Conservation (phyloP, 2,888 invertebrate species). For the Anthoptus insignis region DNA sequence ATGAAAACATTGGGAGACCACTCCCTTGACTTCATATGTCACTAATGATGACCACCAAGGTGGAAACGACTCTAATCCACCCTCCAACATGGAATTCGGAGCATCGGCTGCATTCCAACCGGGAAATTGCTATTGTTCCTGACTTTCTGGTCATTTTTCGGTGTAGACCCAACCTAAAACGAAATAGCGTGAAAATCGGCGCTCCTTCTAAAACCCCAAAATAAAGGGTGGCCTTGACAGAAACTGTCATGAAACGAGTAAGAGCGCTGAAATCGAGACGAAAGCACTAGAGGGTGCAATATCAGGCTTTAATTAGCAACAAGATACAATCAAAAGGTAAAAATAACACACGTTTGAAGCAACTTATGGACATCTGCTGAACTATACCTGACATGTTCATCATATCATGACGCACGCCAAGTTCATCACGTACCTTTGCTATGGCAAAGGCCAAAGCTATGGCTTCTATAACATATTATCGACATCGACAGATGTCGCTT, state of each 20-base stretch:
- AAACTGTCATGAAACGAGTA: slow-evolving; percentile 27
- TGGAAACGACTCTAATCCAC: background rate
- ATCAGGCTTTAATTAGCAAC: background rate
- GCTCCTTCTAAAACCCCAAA: slow-evolving; percentile 28
- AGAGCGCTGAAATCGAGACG: slow-evolving; percentile 23
- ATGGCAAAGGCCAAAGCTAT: too few relatives aligned
- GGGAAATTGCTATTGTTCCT: background rate
- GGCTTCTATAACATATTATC: slow-evolving; percentile 33
- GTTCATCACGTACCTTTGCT: slow-evolving; percentile 41
- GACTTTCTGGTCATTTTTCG: background rate
- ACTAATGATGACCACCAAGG: background rate
- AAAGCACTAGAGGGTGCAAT: slow-evolving; percentile 1
- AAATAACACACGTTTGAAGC: slow-evolving; percentile 20
- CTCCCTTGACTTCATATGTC: background rate
- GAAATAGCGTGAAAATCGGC: background rate
- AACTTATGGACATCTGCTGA: slow-evolving; percentile 41
- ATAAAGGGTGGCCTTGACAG: slow-evolving; percentile 12
- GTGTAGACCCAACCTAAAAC: background rate
- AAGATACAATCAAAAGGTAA: slow-evolving; percentile 16
- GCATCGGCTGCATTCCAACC: background rate
- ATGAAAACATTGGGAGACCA: background rate
- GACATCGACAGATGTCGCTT: slow-evolving; percentile 45
- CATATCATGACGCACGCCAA: background rate
- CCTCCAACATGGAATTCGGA: background rate
- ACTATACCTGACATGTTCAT: slow-evolving; percentile 28